A percentile compares a stretch with the other conserved stretches of the same genome.
Conservation (phyloP, 2,888 invertebrate species). For the Copidosoma aretas region DNA sequence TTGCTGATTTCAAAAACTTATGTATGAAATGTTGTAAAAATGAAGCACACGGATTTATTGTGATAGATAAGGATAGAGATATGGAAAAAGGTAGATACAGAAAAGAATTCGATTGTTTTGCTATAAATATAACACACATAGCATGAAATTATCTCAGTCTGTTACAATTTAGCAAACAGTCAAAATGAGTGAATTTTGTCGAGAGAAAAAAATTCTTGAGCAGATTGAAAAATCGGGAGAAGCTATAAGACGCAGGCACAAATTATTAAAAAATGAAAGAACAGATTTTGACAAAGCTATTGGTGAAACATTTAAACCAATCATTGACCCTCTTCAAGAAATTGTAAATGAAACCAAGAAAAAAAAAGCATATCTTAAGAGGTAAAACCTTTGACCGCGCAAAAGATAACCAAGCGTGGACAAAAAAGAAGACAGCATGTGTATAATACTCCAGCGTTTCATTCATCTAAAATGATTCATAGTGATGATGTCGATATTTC, state of each 20-base stretch:
- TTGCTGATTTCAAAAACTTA: conserved; percentile 47
- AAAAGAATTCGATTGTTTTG: conserved; percentile 46
- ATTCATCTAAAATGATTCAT: background rate
- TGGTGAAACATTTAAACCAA: too few relatives aligned
- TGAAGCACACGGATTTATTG: conserved; percentile 48
- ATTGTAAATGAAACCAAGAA: background rate
- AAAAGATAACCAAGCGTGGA: background rate
- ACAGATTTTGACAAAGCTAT: too few relatives aligned
- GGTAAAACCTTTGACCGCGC: background rate
- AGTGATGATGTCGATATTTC: background rate
- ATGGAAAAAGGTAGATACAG: conserved; percentile 15
- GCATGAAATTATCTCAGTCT: background rate
- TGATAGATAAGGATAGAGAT: conserved; percentile 40
- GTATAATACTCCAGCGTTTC: background rate
- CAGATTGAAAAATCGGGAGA: background rate
- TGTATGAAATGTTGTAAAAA: conserved; percentile 52
- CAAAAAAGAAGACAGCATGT: background rate
- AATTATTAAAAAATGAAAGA: too few relatives aligned
- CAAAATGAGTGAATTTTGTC: background rate
- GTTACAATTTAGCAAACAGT: too few relatives aligned
- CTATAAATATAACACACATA: background rate
- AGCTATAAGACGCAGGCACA: too few relatives aligned
- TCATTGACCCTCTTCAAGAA: background rate
- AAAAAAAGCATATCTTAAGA: background rate
- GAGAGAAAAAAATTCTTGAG: background rate